These are phyloP conservation scores for Silurus aristotelis DNA, from an alignment of 2,797 vertebrate genomes.

Conservation along the genomic window DNA sequence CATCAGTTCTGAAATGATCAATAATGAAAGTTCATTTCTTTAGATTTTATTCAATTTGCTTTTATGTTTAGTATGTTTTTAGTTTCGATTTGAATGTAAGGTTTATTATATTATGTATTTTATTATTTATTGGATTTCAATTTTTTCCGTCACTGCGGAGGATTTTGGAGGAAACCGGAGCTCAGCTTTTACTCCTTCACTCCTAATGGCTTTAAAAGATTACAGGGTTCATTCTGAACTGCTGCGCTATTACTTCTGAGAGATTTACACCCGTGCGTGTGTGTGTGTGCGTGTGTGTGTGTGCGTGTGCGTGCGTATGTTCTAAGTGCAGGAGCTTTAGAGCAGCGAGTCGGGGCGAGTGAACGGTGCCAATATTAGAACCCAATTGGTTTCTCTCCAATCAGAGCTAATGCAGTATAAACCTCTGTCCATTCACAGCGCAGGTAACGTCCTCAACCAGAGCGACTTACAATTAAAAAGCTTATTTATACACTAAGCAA, in stretches of 20 bases:
- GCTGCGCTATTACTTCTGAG: too few relatives aligned
- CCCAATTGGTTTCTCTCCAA: background rate
- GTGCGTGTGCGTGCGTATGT: background rate
- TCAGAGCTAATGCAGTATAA: too few relatives aligned
- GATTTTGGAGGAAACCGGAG: background rate
- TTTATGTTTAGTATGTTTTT: too few relatives aligned
- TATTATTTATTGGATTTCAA: background rate
- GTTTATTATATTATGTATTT: too few relatives aligned
- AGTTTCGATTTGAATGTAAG: too few relatives aligned
- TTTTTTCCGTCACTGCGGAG: background rate
- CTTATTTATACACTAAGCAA: too few relatives aligned
- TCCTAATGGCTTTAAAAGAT: background rate
- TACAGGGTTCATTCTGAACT: too few relatives aligned
- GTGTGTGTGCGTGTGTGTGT: background rate
- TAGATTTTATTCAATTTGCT: too few relatives aligned
- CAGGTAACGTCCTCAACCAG: background rate
- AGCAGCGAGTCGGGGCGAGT: background rate
- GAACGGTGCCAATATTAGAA: background rate
- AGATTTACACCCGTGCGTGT: background rate
- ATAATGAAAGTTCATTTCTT: too few relatives aligned
- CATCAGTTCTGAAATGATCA: background rate
- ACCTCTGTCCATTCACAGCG: background rate
- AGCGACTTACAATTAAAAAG: too few relatives aligned
- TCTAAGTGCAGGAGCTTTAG: background rate
- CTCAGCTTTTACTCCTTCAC: background rate